A percentile compares a stretch with the other conserved stretches of the same genome.
These are phyloP conservation scores for Monopterus albus DNA, from an alignment of 2,113 vertebrate genomes.

Conservation along the genomic window DNA sequence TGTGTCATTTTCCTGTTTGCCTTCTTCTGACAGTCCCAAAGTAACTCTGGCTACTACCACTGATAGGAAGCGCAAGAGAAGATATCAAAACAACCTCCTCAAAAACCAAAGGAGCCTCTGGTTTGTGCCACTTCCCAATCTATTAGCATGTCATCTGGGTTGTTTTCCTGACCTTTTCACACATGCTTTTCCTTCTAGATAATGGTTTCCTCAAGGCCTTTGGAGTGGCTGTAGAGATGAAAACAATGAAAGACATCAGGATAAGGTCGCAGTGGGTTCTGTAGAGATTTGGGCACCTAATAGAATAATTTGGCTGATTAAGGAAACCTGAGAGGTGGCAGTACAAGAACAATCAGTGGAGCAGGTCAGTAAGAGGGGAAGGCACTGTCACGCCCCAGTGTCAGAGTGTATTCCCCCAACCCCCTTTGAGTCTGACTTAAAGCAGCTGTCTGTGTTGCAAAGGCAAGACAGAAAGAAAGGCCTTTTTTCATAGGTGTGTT, in stretches of 20 bases:
- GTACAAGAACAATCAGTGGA: constrained; percentile 39
- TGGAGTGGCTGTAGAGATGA: constrained; percentile 16
- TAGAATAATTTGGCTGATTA: constrained; percentile 65
- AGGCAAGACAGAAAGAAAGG: constrained; percentile 29
- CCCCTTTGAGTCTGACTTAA: constrained; percentile 55
- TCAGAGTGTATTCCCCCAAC: constrained; percentile 60
- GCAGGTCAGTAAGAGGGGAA: constrained; percentile 48
- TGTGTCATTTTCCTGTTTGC: constrained; percentile 33
- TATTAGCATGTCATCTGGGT: constrained; percentile 69
- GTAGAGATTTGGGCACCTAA: constrained; percentile 34
- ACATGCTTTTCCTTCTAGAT: constrained; percentile 76
- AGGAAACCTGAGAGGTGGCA: constrained; percentile 44
- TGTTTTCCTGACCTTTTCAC: constrained; percentile 69
- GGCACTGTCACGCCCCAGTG: constrained; percentile 35
- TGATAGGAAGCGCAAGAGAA: constrained; percentile 4
- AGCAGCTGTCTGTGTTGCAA: constrained; percentile 62
- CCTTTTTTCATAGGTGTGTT: constrained; percentile 13
- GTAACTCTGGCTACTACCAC: constrained; percentile 28
- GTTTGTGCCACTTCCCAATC: constrained; percentile 62
- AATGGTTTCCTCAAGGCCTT: constrained; percentile 78
- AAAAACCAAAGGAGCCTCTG: constrained; percentile 59
- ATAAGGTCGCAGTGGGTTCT: constrained; percentile 43
- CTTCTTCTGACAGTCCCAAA: constrained; percentile 26
- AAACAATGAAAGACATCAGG: constrained; percentile 35
- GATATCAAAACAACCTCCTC: constrained; percentile 19